phyloP scores from a whole-genome alignment of 2,797 vertebrate genomes.

The Ateles fusciceps region DNA sequence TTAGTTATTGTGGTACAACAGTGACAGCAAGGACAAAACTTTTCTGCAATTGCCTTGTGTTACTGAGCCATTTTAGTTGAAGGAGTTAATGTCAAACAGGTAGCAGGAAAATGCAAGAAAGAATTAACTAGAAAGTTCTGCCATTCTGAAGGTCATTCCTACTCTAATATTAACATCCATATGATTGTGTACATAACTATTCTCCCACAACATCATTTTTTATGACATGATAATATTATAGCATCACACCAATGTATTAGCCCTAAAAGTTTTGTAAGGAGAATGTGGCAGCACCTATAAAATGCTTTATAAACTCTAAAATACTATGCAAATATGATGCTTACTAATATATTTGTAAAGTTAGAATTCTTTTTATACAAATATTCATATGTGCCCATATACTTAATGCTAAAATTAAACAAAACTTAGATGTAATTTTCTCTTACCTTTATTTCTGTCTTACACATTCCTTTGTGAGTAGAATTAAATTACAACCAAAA shows the following conservation, averaged over 20 bases:
- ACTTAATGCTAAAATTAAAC: slow-evolving; percentile 40
- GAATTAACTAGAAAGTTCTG: neutral
- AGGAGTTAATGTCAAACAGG: neutral
- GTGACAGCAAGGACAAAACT: neutral
- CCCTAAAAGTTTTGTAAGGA: neutral
- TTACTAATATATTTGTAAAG: slow-evolving; percentile 35
- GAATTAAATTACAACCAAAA: slow-evolving; percentile 69
- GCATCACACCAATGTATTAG: neutral
- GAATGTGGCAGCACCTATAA: neutral
- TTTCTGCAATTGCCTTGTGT: neutral
- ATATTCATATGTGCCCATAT: neutral
- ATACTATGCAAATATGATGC: neutral
- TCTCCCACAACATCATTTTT: slow-evolving; percentile 13
- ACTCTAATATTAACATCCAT: neutral
- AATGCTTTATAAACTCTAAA: slow-evolving; percentile 18
- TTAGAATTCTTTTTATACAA: slow-evolving; percentile 39
- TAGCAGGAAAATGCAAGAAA: neutral
- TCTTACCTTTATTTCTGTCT: slow-evolving; percentile 58
- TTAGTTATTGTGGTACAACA: neutral
- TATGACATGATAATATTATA: neutral
- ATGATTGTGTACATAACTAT: neutral
- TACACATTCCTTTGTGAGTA: slow-evolving; percentile 55
- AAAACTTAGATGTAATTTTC: slow-evolving; percentile 53
- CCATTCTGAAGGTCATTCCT: neutral
- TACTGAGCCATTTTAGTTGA: neutral